A percentile compares a stretch with the other conserved stretches of the same genome.
These are phyloP conservation scores for Phengaris alcon DNA, from an alignment of 2,888 invertebrate species.

Conservation along the genomic window DNA sequence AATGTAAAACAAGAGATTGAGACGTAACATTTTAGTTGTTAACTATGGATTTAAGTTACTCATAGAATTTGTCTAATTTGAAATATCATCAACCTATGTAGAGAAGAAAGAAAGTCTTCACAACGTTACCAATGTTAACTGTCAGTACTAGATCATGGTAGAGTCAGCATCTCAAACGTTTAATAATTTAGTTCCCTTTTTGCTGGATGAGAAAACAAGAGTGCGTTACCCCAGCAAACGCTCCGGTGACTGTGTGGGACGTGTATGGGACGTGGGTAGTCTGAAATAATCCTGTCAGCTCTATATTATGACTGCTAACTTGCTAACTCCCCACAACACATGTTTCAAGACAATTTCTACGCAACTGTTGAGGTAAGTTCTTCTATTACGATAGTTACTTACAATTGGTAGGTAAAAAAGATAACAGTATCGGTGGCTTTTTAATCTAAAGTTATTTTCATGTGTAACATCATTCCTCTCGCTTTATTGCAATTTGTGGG, in stretches of 20 bases:
- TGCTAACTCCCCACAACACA: neutral
- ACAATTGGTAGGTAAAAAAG: too few species aligned
- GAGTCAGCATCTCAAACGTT: slow-evolving; percentile 35
- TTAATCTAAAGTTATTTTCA: too few species aligned
- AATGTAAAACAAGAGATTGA: neutral
- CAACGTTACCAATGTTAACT: neutral
- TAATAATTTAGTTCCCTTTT: slow-evolving; percentile 59
- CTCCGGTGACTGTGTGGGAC: slow-evolving; percentile 42
- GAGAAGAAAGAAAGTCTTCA: neutral
- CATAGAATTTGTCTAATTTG: neutral
- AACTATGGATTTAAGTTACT: too few species aligned
- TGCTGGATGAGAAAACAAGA: slow-evolving; percentile 52
- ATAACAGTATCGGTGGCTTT: neutral
- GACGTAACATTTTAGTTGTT: neutral
- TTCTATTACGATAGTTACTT: neutral
- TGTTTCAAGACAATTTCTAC: neutral
- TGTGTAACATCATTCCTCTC: too few species aligned
- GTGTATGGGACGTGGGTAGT: slow-evolving; percentile 42
- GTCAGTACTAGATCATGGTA: neutral
- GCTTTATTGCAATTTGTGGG: too few species aligned
- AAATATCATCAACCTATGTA: neutral
- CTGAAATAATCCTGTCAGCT: neutral
- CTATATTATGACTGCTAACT: neutral
- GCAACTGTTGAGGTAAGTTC: neutral
- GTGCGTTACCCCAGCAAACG: slow-evolving; percentile 40